phyloP scores from a whole-genome alignment of 2,113 vertebrate genomes.

The Oceanodroma tethys region DNA sequence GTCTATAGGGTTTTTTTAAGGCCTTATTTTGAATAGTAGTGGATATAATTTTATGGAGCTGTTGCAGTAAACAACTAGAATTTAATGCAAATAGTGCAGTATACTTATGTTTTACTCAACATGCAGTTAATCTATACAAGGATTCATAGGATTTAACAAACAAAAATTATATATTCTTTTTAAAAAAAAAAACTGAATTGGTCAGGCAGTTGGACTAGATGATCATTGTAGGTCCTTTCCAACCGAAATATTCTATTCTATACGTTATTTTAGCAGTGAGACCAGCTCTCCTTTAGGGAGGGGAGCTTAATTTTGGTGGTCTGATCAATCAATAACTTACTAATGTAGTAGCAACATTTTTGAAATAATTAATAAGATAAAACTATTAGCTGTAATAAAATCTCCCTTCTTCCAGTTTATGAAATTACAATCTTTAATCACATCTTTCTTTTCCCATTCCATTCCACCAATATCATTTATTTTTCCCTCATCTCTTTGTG shows the following conservation, averaged over 20 bases:
- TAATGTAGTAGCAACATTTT: not conserved
- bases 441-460: not conserved
- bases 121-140: not conserved
- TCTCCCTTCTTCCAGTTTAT: not conserved
- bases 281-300: not conserved
- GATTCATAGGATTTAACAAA: not conserved
- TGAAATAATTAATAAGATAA: not conserved
- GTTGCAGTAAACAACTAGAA: not conserved
- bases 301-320: not conserved
- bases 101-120: not conserved
- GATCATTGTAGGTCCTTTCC: too few relatives aligned
- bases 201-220: too few relatives aligned
- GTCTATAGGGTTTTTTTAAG: fast-evolving
- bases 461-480: not conserved
- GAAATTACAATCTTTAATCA: not conserved
- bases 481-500: not conserved
- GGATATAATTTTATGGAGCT: not conserved
- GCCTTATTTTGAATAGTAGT: not conserved
- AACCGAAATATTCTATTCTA: too few relatives aligned
- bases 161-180: not conserved
- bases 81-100: not conserved
- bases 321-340: not conserved
- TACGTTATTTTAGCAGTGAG: not conserved
- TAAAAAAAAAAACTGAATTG: too few relatives aligned
- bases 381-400: not conserved